Conservation (phyloP, 2,888 invertebrate genomes). For the Urechis unicinctus region DNA sequence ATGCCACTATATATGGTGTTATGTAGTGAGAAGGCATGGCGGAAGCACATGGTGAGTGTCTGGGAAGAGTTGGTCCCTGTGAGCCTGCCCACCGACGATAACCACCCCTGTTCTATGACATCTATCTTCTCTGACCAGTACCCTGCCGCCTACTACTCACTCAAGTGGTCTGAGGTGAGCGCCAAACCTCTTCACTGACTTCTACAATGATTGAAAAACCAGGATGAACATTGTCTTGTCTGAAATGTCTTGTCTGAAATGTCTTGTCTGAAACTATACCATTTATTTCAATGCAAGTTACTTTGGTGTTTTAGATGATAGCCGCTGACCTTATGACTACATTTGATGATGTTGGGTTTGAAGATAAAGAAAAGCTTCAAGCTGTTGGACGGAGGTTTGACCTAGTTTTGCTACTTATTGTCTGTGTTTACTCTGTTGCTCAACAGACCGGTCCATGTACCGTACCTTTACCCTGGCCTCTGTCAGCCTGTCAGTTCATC, state of each 20-base stretch:
- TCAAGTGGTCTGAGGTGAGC: slow-evolving; percentile 66
- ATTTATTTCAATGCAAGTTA: not conserved
- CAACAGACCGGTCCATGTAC: too few species aligned
- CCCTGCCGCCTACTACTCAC: slow-evolving; percentile 78
- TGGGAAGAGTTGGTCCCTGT: slow-evolving; percentile 78
- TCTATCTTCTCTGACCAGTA: slow-evolving; percentile 77
- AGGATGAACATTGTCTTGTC: not conserved
- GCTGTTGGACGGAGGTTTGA: slow-evolving; percentile 40
- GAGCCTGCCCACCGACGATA: slow-evolving; percentile 70
- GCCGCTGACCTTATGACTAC: slow-evolving; percentile 85
- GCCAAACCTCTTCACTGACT: too few species aligned
- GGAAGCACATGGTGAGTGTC: slow-evolving; percentile 66
- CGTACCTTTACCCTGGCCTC: too few species aligned
- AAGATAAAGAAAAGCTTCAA: slow-evolving; percentile 35
- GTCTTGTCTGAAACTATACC: too few species aligned
- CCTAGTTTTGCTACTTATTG: too few species aligned
- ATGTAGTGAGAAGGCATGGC: slow-evolving; percentile 74
- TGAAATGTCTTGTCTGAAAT: too few species aligned
- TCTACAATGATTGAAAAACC: not conserved
- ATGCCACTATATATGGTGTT: too few species aligned
- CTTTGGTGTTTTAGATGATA: slow-evolving; percentile 58
- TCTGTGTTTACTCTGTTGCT: too few species aligned
- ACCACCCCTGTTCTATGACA: slow-evolving; percentile 77
- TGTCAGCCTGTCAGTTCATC: too few species aligned
- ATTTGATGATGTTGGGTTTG: slow-evolving; percentile 63